phyloP scores from a whole-genome alignment of 2,113 vertebrate genomes.

The Sinocyclocheilus anophthalmus region DNA sequence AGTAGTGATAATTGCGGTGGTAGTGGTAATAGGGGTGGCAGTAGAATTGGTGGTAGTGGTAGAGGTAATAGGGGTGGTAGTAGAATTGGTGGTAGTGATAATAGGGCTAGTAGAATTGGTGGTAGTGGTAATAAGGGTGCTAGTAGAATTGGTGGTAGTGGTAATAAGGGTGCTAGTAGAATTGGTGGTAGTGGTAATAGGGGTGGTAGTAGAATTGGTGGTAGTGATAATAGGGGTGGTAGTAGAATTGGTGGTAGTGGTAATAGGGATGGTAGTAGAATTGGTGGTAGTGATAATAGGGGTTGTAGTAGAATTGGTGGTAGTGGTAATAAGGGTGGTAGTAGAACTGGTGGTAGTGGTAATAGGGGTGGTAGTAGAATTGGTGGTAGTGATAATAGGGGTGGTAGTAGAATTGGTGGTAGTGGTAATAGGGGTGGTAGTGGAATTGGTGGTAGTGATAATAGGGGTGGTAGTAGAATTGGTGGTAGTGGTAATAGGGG shows the following conservation, averaged over 20 bases:
- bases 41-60: too few relatives aligned
- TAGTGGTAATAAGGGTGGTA: background rate
- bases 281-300: background rate
- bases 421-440: background rate
- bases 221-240: too few relatives aligned
- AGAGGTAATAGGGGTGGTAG: background rate
- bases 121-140: background rate
- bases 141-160: background rate
- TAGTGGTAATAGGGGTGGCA: background rate
- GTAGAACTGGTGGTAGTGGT: background rate
- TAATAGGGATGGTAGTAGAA: background rate
- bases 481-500: background rate
- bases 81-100: background rate
- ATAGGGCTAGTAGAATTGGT: background rate
- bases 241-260: background rate
- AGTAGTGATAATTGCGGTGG: background rate
- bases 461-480: too few relatives aligned
- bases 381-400: background rate
- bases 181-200: too few relatives aligned
- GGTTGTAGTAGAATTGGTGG: background rate
- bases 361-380: background rate
- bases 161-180: background rate
- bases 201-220: too few relatives aligned
- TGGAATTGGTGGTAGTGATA: background rate
- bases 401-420: background rate